Conservation (phyloP, 2,888 invertebrate genomes). For the Agrotis clavis region DNA sequence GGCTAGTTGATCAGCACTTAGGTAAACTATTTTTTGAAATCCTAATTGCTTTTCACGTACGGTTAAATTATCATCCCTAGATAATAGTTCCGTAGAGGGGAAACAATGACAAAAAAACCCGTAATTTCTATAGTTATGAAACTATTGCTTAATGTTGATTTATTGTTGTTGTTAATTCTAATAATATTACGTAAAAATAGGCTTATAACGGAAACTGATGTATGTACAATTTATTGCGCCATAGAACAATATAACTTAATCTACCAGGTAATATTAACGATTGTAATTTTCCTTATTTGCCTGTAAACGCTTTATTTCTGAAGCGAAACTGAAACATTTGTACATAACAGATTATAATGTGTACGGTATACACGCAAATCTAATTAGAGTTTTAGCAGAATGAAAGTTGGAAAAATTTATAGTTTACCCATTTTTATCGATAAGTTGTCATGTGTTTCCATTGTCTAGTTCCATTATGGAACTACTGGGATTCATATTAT, state of each 20-base stretch:
- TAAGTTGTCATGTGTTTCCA: no score
- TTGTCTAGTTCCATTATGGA: no score
- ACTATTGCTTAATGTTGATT: not conserved
- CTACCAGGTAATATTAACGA: constrained; percentile 14
- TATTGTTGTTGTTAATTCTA: not conserved
- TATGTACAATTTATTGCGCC: not conserved
- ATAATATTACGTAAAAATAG: not conserved
- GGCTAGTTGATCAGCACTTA: no score
- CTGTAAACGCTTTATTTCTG: not conserved
- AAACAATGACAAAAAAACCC: not conserved
- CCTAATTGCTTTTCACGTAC: no score
- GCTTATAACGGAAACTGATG: constrained; percentile 10
- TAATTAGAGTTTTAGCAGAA: not conserved
- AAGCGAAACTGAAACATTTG: constrained; percentile 7
- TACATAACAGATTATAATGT: not conserved
- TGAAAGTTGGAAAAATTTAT: not conserved
- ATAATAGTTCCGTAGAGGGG: not conserved
- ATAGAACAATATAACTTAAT: not conserved
- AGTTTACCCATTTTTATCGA: not conserved
- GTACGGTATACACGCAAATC: not conserved
- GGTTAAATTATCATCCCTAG: not conserved
- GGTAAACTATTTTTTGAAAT: no score
- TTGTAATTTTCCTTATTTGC: constrained; percentile 36
- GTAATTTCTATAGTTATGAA: not conserved
- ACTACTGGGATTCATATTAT: no score